Base-by-base conservation (phyloP, 2,113 vertebrate species). In the Lutjanus erythropterus region DNA sequence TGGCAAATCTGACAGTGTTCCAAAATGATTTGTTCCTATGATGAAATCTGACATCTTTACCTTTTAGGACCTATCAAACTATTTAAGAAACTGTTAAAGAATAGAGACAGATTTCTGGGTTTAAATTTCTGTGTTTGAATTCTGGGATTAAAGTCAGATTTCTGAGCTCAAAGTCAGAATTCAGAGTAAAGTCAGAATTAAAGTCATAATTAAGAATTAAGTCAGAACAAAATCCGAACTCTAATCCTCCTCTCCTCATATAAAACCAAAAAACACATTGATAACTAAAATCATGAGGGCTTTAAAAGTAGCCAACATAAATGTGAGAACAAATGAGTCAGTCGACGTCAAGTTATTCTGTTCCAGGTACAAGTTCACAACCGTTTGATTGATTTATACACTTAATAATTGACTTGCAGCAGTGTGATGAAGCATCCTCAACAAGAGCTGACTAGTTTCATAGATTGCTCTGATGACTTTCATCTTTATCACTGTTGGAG, bases 391-490 rank as follows among this genome's bases (percentile, higher is more conserved):
- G 6, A 27, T 55, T 59, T 15, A 39, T 8, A 44, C 23, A 44
- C 61, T 64, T 44, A 5, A 61, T 18, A 42, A 41, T 25, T 23
- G 29, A 37, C 60, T 47, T 18, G 44, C 58, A 33, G 53, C 27
- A 69, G 23, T 25, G 7, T 21, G 23, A 27, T 58, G 8, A 71
- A 21, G 5, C 1, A 29, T 39, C 39, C 9, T 19, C 16, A 37
- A 75, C 74, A 73, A 66, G 59, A 74, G 39, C 9, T 6, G 81
- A 78, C 71, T 59, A 6, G 65, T 56, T 31, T 56, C 6, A 12
- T 10, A 1, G 29, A 37, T 21, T 16, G n/a, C 6, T 33, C 1
- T 25, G 41, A 44, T 19, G 10, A 37, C 37, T 42, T 61, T 70
- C 15, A 35, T 56, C 61, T 12, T 42, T 44, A 53, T 16, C 39